These are phyloP conservation scores for Actias luna DNA, from an alignment of 2,888 invertebrate species.

Conservation along the genomic window DNA sequence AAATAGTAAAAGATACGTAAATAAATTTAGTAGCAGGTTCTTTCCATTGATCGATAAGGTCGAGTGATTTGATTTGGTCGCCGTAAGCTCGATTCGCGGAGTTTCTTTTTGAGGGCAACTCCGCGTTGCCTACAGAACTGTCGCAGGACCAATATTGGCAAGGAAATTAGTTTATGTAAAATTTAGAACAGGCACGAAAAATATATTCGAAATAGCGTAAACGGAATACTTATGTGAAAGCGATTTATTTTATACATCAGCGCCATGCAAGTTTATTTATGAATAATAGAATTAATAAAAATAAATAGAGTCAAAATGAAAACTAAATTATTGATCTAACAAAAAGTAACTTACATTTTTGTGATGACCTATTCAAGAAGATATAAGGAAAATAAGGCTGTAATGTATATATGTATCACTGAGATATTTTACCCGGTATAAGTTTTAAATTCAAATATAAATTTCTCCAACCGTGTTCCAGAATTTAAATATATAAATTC, in stretches of 20 bases:
- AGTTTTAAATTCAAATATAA: too few relatives aligned
- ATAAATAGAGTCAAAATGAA: conserved; percentile 27
- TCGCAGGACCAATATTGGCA: conserved; percentile 79
- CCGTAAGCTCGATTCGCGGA: conserved; percentile 63
- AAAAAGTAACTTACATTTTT: neutral
- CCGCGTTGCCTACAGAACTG: conserved; percentile 75
- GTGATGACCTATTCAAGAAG: neutral
- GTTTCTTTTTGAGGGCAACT: conserved; percentile 72
- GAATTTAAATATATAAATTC: too few relatives aligned
- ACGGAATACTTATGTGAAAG: conserved; percentile 73
- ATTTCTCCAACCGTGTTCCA: too few relatives aligned
- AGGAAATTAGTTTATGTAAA: conserved; percentile 82
- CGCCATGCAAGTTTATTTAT: conserved; percentile 54
- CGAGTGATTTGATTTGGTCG: conserved; percentile 79
- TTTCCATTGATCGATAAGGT: conserved; percentile 73
- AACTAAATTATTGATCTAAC: neutral
- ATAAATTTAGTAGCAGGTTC: conserved; percentile 73
- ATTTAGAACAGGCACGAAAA: conserved; percentile 78
- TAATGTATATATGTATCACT: neutral
- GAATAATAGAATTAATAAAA: conserved; percentile 50
- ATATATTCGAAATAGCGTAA: conserved; percentile 69
- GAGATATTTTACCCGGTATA: too few relatives aligned
- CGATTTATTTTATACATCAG: conserved; percentile 46
- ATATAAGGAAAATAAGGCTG: neutral
- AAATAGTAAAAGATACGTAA: conserved; percentile 45